A percentile compares a stretch with the other conserved stretches of the same genome.
Conservation (phyloP, 2,888 invertebrate species). For the Chouioia cunea region DNA sequence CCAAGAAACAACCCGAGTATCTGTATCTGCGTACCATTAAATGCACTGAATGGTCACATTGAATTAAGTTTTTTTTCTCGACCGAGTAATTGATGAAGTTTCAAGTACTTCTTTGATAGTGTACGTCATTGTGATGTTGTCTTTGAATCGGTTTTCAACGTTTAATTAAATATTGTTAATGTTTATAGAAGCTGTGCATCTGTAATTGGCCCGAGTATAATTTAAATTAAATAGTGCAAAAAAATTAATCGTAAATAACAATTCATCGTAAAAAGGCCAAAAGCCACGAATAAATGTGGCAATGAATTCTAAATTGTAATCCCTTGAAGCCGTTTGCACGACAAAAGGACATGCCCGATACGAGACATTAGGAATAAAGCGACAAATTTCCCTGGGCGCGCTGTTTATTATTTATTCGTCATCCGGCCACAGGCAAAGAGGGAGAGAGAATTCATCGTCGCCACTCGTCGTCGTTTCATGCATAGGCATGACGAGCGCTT, state of each 20-base stretch:
- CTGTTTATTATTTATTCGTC: not conserved
- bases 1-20: slow-evolving; percentile 15
- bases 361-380: slow-evolving; percentile 4
- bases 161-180: too few relatives aligned
- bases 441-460: not conserved
- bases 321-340: slow-evolving; percentile 30
- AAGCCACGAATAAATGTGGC: too few relatives aligned
- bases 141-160: too few relatives aligned
- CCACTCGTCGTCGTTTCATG: not conserved
- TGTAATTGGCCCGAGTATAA: too few relatives aligned
- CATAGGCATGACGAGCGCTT: slow-evolving; percentile 23
- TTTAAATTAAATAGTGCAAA: too few relatives aligned
- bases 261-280: too few relatives aligned
- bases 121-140: too few relatives aligned
- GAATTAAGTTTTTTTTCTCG: slow-evolving; percentile 33
- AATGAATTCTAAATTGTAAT: not conserved
- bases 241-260: too few relatives aligned
- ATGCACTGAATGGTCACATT: slow-evolving; percentile 39
- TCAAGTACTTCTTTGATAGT: slow-evolving; percentile 18
- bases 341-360: slow-evolving; percentile 15
- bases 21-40: slow-evolving; percentile 22
- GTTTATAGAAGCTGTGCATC: too few relatives aligned
- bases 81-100: slow-evolving; percentile 35
- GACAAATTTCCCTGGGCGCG: slow-evolving; percentile 12
- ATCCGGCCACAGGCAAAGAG: too few relatives aligned